Base-by-base conservation (phyloP, 2,888 invertebrate species). In the Gastrophysa polygoni region DNA sequence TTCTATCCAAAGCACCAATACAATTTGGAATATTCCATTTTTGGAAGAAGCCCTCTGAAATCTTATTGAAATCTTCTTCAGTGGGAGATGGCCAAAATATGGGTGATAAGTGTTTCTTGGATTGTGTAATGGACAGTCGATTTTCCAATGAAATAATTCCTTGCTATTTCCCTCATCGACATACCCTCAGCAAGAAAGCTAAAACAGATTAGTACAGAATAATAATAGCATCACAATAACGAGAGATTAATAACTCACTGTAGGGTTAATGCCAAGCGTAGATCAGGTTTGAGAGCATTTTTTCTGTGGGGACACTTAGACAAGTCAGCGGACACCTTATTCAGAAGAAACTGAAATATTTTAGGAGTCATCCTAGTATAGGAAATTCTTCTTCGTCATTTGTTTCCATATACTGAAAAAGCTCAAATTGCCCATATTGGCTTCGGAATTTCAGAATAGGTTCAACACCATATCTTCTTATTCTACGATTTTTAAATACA, bases 1-100 rank as follows among this genome's bases (percentile, higher is more conserved):
- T 75, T 0, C 76, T 74, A 63, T 75, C 74, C n/a, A 76, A 63
- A 16, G 71, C 68, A 21, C 76, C 74, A 21, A 73, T 56, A 57
- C 70, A 73, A 43, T 70, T 64, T 29, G 67, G 67, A 62, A 71
- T 60, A 58, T 69, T 66, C 61, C 67, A 67, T 28, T 46, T 38
- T 18, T 55, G 46, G 47, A 48, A 56, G 49, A 63, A 66, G 17
- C 38, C 60, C 20, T 61, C 38, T 18, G 49, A 44, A 46, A 64
- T 59, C 16, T 43, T 20, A 6, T 46, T 48, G 17, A 21, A 61
- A 11, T 55, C 48, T 48, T 49, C 43, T 32, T 38, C 47, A 29
- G 52, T 56, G n/a, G 21, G 10, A 28, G 34, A 3, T 43, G 43
- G 52, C 18, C 61, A 47, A 44, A 55, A 48, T 44, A 44, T 20